These are phyloP conservation scores for Argynnis bischoffii DNA, from an alignment of 2,888 invertebrate species.

Conservation along the genomic window DNA sequence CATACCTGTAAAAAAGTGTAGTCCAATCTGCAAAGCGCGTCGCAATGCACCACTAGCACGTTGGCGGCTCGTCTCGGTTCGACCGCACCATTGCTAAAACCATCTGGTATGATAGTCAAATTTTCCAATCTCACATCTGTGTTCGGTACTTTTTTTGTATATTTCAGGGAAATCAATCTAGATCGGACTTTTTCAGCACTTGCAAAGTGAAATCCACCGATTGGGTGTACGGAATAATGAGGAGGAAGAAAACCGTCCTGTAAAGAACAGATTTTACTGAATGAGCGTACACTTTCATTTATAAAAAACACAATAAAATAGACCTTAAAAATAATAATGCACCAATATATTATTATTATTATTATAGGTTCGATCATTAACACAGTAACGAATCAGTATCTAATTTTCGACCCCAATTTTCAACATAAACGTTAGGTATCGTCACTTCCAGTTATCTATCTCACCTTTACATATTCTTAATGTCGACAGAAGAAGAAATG, in stretches of 20 bases:
- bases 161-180: conserved; percentile 52
- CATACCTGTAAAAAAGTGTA: conserved; percentile 86
- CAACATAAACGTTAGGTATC: too few relatives aligned
- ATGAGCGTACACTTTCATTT: neutral
- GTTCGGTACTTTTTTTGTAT: conserved; percentile 24
- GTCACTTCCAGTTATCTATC: too few relatives aligned
- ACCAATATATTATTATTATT: too few relatives aligned
- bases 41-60: conserved; percentile 83
- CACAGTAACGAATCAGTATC: too few relatives aligned
- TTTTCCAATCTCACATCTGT: conserved; percentile 30
- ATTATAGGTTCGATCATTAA: too few relatives aligned
- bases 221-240: conserved; percentile 66
- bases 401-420: too few relatives aligned
- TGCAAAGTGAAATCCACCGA: conserved; percentile 69
- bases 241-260: conserved; percentile 60
- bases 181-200: conserved; percentile 69
- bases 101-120: conserved; percentile 32
- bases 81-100: conserved; percentile 19
- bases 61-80: conserved; percentile 43
- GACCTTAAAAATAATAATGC: too few relatives aligned
- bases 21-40: conserved; percentile 83
- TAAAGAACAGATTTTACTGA: conserved; percentile 10
- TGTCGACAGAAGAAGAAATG: too few relatives aligned
- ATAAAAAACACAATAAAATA: too few relatives aligned
- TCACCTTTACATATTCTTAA: too few relatives aligned